A percentile compares a stretch with the other conserved stretches of the same genome.
These are phyloP conservation scores for Leguminivora glycinivorella DNA, from an alignment of 1,140 invertebrate species.

Conservation along the genomic window DNA sequence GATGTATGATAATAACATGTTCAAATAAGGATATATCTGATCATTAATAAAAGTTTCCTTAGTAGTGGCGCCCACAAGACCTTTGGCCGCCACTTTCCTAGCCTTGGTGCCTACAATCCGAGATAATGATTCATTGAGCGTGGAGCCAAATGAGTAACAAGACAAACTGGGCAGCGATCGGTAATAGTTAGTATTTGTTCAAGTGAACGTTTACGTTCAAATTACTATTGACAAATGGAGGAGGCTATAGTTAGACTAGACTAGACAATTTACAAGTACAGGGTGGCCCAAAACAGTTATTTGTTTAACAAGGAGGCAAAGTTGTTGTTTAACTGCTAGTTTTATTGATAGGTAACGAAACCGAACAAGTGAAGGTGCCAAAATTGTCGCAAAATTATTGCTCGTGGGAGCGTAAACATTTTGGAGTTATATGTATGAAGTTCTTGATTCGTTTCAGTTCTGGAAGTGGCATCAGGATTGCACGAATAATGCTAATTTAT, in stretches of 20 bases:
- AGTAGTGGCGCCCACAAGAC: conserved; percentile 9
- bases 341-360: too few relatives aligned
- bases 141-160: conserved; percentile 15
- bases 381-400: too few relatives aligned
- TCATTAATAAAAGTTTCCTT: conserved; percentile 24
- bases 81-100: conserved; percentile 20
- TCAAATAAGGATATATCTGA: conserved; percentile 19
- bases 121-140: conserved; percentile 20
- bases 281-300: too few relatives aligned
- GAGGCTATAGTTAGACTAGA: conserved; percentile 9
- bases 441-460: too few relatives aligned
- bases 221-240: not conserved
- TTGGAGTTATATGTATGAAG: too few relatives aligned
- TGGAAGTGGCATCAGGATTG: too few relatives aligned
- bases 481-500: too few relatives aligned
- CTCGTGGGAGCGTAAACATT: too few relatives aligned
- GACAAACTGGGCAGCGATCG: conserved; percentile 5
- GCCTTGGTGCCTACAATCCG: conserved; percentile 14
- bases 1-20: not conserved
- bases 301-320: too few relatives aligned
- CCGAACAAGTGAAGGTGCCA: too few relatives aligned
- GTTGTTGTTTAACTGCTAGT: too few relatives aligned
- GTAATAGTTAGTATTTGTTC: not conserved
- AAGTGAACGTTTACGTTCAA: not conserved
- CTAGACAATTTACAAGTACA: too few relatives aligned